Conservation (phyloP, 2,888 invertebrate genomes). For the Zaprionus bogoriensis region DNA sequence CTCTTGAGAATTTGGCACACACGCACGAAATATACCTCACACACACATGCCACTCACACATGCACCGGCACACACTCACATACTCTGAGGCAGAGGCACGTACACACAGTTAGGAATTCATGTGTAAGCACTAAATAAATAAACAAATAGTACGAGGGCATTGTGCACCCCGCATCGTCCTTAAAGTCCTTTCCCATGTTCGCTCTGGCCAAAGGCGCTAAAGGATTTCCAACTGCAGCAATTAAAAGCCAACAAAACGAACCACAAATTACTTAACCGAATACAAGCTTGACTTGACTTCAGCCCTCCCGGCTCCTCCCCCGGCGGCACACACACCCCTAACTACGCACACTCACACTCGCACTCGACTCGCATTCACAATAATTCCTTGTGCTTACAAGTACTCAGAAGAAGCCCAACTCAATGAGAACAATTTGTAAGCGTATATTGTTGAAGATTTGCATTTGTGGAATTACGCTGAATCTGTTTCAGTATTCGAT, state of each 20-base stretch:
- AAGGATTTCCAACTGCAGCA: slow-evolving; percentile 6
- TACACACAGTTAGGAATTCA: not conserved
- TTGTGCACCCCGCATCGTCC: not conserved
- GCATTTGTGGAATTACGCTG: too few relatives aligned
- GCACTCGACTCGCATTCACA: too few relatives aligned
- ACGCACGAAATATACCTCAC: not conserved
- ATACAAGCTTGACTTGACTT: not conserved
- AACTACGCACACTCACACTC: not conserved
- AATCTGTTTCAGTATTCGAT: too few relatives aligned
- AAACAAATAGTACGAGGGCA: not conserved
- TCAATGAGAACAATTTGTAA: too few relatives aligned
- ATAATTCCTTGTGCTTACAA: too few relatives aligned
- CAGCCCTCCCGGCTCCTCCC: too few relatives aligned
- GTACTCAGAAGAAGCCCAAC: too few relatives aligned
- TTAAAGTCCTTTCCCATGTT: not conserved
- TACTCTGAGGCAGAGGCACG: not conserved
- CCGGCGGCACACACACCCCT: too few relatives aligned
- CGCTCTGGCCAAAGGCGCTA: not conserved
- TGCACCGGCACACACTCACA: not conserved
- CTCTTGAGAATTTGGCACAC: not conserved
- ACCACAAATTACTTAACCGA: slow-evolving; percentile 1
- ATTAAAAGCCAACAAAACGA: slow-evolving; percentile 25
- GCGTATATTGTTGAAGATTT: too few relatives aligned
- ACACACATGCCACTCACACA: too few relatives aligned
- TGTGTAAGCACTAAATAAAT: slow-evolving; percentile 6